phyloP scores from a whole-genome alignment of 2,888 invertebrate species.

The Chalcis sispes region DNA sequence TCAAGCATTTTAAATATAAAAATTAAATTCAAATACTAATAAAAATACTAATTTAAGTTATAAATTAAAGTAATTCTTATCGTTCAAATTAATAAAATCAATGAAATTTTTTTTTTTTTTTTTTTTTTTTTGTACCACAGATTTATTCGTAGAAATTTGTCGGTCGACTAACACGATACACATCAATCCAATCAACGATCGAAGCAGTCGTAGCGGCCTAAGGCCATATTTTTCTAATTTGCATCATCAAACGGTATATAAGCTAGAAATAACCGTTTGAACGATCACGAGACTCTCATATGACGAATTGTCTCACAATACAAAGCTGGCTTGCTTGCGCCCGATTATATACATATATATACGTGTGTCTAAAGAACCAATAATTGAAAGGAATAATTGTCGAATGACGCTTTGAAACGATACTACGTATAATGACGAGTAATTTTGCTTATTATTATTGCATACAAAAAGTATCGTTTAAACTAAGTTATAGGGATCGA shows the following conservation, averaged over 20 bases:
- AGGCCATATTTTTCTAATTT: slow-evolving; percentile 38
- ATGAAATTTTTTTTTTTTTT: no score
- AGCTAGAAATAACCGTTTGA: slow-evolving; percentile 25
- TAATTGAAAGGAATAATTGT: no score
- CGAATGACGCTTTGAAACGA: not conserved
- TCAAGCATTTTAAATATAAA: no score
- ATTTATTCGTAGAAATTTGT: not conserved
- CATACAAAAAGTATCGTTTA: not conserved
- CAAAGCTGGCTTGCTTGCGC: not conserved
- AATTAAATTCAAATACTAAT: no score
- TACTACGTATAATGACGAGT: not conserved
- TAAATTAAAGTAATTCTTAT: no score
- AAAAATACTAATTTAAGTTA: no score
- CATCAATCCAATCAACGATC: slow-evolving; percentile 19
- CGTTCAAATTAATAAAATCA: no score
- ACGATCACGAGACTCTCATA: slow-evolving; percentile 17
- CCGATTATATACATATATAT: not conserved
- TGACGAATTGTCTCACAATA: no score
- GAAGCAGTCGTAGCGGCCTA: slow-evolving; percentile 26
- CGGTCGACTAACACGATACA: slow-evolving; percentile 23
- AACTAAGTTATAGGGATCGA: not conserved
- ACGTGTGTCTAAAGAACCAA: no score
- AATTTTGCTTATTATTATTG: slow-evolving; percentile 7
- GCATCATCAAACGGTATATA: slow-evolving; percentile 37
- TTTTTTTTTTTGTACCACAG: not conserved